Evolutionary conservation across 2,113 vertebrate genomes (phyloP), one percentile per base, ranked within the genome.

Genomic region (Thryonomys swinderianus): DNA sequence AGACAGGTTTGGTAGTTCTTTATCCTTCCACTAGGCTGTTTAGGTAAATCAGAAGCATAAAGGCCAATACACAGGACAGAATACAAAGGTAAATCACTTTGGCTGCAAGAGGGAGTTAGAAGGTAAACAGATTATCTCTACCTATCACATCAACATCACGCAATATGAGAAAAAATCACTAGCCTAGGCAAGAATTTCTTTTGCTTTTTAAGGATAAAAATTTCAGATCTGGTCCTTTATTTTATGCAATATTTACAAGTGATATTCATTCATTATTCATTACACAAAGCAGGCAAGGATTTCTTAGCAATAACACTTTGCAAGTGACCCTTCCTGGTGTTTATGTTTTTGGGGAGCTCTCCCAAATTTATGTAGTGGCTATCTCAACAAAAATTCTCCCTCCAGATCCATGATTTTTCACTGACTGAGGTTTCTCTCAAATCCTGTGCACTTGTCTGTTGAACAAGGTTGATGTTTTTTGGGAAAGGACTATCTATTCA

Each of bases 241-340:
- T 48, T 74, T 74, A 48, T 30, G 45, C 27, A 45, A 12, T 48
- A 74, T 48, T 48, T 74, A 3, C 7, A 45, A 74, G 40, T 74
- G 71, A 13, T 25, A 74, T 30, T 74, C 45, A 30, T 30, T 48
- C 42, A 74, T 74, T 74, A 73, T 42, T 40, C 23, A 45, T 45
- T 74, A 74, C 23, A 74, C 16, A 5, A 30, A 30, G 25, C 27
- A 74, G 71, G 53, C 16, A 85, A 93, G 34, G n/a, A 37, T 85
- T 92, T 85, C 27, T 83, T 81, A 79, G 37, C 48, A 95, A n/a
- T n/a, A 82, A 85, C 32, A 91, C 7, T 84, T 53, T 67, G 61
- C 89, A 92, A 91, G 90, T 27, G 66, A 84, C 87, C n/a, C 23
- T 91, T 90, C 5, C 37, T 93, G 53, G n/a, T 57, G 79, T 86